A percentile compares a stretch with the other conserved stretches of the same genome.
Conservation (phyloP, 2,888 invertebrate genomes). For the Emmelina monodactyla region DNA sequence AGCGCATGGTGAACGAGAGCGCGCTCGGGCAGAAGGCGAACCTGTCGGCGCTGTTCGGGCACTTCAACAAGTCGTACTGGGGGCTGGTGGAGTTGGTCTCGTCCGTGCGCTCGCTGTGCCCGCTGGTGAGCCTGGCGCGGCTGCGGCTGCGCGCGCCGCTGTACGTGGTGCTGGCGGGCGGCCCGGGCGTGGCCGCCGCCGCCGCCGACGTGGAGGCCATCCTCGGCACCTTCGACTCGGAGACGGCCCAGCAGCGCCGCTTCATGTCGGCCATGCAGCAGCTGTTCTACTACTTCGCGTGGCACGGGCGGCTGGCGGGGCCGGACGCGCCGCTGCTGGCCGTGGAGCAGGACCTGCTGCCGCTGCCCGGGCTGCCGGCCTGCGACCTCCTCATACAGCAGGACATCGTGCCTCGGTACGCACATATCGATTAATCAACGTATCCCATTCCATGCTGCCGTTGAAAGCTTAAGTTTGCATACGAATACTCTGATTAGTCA, state of each 20-base stretch:
- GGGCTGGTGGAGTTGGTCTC: conserved; percentile 78
- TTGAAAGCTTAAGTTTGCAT: neutral
- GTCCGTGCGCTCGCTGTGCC: conserved; percentile 81
- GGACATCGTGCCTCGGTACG: conserved; percentile 77
- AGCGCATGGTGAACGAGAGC: conserved; percentile 69
- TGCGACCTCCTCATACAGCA: conserved; percentile 81
- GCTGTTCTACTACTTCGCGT: conserved; percentile 82
- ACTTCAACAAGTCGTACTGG: conserved; percentile 74
- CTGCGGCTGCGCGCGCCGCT: conserved; percentile 71
- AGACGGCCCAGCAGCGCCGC: conserved; percentile 75
- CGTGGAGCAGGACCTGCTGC: conserved; percentile 75
- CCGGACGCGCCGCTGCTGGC: conserved; percentile 69
- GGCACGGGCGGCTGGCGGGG: conserved; percentile 76
- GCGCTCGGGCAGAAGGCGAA: conserved; percentile 70
- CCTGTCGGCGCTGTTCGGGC: conserved; percentile 67
- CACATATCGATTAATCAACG: conserved; percentile 72
- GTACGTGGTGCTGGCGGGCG: conserved; percentile 76
- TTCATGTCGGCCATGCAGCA: conserved; percentile 82
- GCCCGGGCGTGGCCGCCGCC: conserved; percentile 47
- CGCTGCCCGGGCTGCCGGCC: conserved; percentile 71
- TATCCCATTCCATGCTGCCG: neutral
- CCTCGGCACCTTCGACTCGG: conserved; percentile 76
- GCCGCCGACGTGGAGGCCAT: conserved; percentile 82
- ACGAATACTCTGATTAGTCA: neutral
- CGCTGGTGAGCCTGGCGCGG: conserved; percentile 73